phyloP scores from a whole-genome alignment of 2,797 vertebrate genomes.

The Sylvilagus floridanus region DNA sequence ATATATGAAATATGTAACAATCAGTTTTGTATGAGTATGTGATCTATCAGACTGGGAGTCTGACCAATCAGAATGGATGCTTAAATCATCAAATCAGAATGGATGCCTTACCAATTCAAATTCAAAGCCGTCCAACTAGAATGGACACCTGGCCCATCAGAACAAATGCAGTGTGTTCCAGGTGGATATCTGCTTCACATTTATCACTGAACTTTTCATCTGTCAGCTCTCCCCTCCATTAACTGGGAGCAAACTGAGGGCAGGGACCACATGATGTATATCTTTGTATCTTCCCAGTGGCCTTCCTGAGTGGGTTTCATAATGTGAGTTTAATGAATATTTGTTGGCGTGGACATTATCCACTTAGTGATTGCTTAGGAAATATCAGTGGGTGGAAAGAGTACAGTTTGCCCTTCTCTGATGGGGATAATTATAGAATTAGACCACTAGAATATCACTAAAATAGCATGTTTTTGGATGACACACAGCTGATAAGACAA shows the following conservation, averaged over 20 bases:
- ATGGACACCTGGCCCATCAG: neutral
- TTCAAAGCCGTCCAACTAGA: conserved; percentile 54
- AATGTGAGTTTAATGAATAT: conserved; percentile 66
- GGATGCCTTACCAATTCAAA: neutral
- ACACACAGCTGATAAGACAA: conserved; percentile 58
- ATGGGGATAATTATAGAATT: conserved; percentile 75
- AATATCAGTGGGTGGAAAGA: conserved; percentile 72
- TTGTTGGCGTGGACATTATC: conserved; percentile 70
- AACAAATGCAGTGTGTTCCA: neutral
- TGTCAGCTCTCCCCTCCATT: neutral
- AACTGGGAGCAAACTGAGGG: conserved; percentile 22
- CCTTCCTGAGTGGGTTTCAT: conserved; percentile 58
- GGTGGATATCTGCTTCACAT: conserved; percentile 5
- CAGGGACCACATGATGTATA: conserved; percentile 34
- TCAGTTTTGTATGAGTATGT: conserved; percentile 25
- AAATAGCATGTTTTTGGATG: conserved; percentile 72
- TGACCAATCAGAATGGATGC: conserved; percentile 11
- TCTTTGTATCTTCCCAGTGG: conserved; percentile 49
- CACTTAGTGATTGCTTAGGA: conserved; percentile 66
- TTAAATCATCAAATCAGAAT: neutral
- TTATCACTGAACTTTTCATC: conserved; percentile 11
- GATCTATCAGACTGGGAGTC: conserved; percentile 24
- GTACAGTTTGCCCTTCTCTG: conserved; percentile 62
- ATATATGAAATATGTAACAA: conserved; percentile 5
- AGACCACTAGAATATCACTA: conserved; percentile 64